Conservation (phyloP, 2,113 vertebrate species). For the Pseudolaguvia tuberculata region DNA sequence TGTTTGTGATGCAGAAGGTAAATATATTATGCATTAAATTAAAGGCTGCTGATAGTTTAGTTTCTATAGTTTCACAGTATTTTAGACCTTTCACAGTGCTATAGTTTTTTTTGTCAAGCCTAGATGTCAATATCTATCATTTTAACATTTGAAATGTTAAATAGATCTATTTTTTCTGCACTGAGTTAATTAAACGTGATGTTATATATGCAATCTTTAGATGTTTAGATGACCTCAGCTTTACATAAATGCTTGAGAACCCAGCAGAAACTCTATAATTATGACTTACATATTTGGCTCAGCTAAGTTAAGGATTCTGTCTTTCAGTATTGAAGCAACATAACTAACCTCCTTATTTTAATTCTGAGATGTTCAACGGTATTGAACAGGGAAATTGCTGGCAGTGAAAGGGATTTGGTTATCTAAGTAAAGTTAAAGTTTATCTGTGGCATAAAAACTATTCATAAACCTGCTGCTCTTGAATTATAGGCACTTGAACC, state of each 20-base stretch:
- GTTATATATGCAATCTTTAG: background rate
- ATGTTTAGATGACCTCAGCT: background rate
- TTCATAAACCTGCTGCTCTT: no score
- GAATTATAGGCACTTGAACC: no score
- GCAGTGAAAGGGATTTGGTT: no score
- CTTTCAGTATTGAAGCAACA: background rate
- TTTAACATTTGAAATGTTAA: no score
- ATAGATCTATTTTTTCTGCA: no score
- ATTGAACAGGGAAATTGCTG: no score
- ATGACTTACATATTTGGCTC: background rate
- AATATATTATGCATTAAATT: background rate
- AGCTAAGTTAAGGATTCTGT: background rate
- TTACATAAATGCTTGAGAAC: background rate
- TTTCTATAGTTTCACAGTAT: background rate
- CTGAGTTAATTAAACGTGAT: background rate
- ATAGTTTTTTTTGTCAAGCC: background rate
- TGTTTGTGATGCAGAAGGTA: no score
- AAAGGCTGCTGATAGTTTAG: background rate
- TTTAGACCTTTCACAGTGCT: background rate
- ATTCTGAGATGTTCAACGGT: no score
- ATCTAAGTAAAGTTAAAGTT: no score
- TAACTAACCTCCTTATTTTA: background rate
- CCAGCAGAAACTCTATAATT: background rate
- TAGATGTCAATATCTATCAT: no score
- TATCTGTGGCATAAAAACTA: no score